Base-by-base conservation (phyloP, 2,797 vertebrate genomes). In the Sebastes trivittatus region DNA sequence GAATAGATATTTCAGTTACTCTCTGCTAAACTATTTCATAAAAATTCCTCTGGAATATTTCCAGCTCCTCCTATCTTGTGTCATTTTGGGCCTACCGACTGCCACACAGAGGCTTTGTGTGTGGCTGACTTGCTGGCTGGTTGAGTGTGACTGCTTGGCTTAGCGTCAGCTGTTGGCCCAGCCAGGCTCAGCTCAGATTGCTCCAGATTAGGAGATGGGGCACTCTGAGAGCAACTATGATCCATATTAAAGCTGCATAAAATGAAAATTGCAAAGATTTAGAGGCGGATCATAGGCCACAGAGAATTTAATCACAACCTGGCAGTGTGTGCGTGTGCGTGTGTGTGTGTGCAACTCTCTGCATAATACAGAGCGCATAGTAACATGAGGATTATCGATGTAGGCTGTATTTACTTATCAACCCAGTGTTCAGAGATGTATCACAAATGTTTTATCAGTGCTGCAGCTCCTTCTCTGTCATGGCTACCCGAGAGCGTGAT, bases 241-340 rank as follows among this genome's bases (percentile, higher is more conserved):
- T 97, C 97, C 97, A 96, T 96, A 97, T 97, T 98, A 97, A 98
- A 97, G 97, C 97, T 97, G 95, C 90, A 93, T 96, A 96, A 98
- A 98, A 98, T 98, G 97, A 98, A 98, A 98, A 98, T 97, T 96
- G 96, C 96, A 95, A 97, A 97, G 97, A 97, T 97, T 97, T 96
- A 97, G 95, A 95, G 95, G 93, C 82, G 96, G 96, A 97, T 97
- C 94, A 96, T 96, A 95, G 95, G 95, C 94, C 95, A 89, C 93
- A 92, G 95, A 96, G 96, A 97, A 97, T 97, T 96, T 97, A 98
- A 97, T 98, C 97, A 97, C 94, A 95, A 96, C 95, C 93, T 94
- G 93, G 90, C 91, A 86, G 86, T 88, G 90, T 87, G 75, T 80
- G 75, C 85, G 73, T 81, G 70, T 77, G 77, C 87, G 83, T 77